A percentile compares a stretch with the other conserved stretches of the same genome.
Conservation (phyloP, 2,113 vertebrate genomes). For the Chloebia gouldiae region DNA sequence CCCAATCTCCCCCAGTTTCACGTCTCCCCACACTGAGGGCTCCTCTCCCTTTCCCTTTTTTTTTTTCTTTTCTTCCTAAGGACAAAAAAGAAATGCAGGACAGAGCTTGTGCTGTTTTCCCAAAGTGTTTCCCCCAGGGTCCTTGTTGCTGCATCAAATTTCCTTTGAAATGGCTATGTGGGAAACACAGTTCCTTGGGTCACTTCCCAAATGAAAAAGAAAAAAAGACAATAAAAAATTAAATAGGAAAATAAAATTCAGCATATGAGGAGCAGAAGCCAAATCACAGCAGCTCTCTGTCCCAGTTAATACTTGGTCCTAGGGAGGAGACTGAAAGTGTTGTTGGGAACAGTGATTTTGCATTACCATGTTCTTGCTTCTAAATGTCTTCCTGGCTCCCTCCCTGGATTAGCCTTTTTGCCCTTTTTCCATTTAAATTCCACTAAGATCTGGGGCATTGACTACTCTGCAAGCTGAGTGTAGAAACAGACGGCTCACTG, state of each 20-base stretch:
- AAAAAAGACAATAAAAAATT: conserved; percentile 49
- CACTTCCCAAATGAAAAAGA: conserved; percentile 53
- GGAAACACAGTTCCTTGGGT: conserved; percentile 58
- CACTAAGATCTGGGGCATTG: conserved; percentile 37
- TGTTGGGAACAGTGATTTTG: conserved; percentile 27
- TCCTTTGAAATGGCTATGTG: conserved; percentile 64
- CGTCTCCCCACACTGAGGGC: neutral
- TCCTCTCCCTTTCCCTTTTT: neutral
- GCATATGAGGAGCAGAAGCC: conserved; percentile 48
- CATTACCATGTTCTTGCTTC: neutral
- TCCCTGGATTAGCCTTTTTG: conserved; percentile 52
- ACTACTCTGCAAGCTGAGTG: neutral
- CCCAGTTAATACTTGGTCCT: conserved; percentile 18
- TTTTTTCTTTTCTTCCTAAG: neutral
- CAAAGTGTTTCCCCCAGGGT: conserved; percentile 32
- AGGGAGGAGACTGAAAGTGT: neutral
- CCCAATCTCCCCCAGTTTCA: neutral
- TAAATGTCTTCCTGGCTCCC: conserved; percentile 27
- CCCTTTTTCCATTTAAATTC: conserved; percentile 63
- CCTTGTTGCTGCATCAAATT: conserved; percentile 47
- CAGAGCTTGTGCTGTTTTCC: conserved; percentile 42
- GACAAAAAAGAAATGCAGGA: neutral
- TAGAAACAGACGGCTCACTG: neutral
- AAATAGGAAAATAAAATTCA: conserved; percentile 60
- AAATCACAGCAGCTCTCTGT: conserved; percentile 39